Evolutionary conservation across 2,888 invertebrate species (phyloP), one percentile per base, ranked within the genome.

Genomic region (Eueremaeus valkanovi): DNA sequence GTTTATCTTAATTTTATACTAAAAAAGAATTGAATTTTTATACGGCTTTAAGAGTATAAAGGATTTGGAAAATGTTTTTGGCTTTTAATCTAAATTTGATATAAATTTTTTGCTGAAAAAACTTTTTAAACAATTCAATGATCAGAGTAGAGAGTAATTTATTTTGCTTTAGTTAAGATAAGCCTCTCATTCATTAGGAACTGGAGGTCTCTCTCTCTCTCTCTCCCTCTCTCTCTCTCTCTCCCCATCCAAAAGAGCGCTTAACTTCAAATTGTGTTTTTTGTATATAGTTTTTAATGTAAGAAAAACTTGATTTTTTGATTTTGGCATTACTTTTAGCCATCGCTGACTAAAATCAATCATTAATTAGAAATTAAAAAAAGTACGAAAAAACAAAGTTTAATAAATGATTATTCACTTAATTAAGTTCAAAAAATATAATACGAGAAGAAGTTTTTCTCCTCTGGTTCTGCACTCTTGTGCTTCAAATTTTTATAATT

Each of bases 311-410:
- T 45, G 45, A 45, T 45, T 45, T 45, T 45, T 18, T 11, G 18
- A 18, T 18, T 45, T 18, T 18, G 18, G 18, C 36, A 36, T 36
- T 36, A 36, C 5, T n/a, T n/a, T n/a, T 40, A 21, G 51, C 6
- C 51, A 51, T 51, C 51, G 18, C 51, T 21, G 5, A 51, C 51
- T 8, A 63, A 63, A 63, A 63, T 33, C 63, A 18, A 63, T 63
- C 63, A 63, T 63, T 63, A 63, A 63, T 63, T 63, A 63, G 63
- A 63, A 63, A 63, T 63, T 63, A 31, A 31, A 63, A 63, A 63
- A n/a, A 63, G 5, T 6, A 18, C 3, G 1, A 55, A 55, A 63
- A 63, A 63, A 33, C 29, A 33, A 31, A 31, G 29, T 63, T 31
- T n/a, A 63, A 63, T 63, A 63, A 63, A 63, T 63, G 31, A 63